Evolutionary conservation across 2,113 vertebrate genomes (phyloP).

Genomic region (Prionailurus bengalensis): DNA sequence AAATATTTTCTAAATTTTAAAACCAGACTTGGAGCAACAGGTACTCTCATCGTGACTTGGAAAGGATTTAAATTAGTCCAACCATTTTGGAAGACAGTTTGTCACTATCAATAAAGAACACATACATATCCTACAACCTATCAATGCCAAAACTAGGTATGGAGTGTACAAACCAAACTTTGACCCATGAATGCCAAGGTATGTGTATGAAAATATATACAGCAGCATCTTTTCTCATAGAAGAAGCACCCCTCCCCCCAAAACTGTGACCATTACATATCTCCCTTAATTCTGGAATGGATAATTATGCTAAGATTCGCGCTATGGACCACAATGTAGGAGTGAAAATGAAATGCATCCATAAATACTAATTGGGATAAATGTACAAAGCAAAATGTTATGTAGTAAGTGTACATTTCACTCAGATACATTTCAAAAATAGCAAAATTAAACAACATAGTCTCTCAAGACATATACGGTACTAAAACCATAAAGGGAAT

Average conservation of each 20-base stretch:
- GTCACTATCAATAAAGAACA: neutral
- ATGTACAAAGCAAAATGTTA: neutral
- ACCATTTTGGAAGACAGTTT: neutral
- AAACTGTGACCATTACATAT: neutral
- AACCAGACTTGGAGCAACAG: neutral
- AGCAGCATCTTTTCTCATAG: neutral
- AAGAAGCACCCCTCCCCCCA: neutral
- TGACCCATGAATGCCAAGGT: neutral
- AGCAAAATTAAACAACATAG: neutral
- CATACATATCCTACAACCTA: neutral
- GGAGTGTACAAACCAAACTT: neutral
- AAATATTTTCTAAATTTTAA: slow-evolving; percentile 2
- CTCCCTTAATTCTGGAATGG: neutral
- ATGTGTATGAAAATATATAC: neutral
- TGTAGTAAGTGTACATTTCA: neutral
- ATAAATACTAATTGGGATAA: neutral
- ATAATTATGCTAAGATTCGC: neutral
- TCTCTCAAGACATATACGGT: neutral
- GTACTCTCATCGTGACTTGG: neutral
- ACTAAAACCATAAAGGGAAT: neutral
- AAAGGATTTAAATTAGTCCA: neutral
- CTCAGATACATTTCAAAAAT: neutral
- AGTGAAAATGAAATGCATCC: slow-evolving; percentile 13
- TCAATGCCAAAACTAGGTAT: neutral
- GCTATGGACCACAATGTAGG: neutral